Evolutionary conservation across 2,888 invertebrate genomes (phyloP), one percentile per base, ranked within the genome.

Genomic region (Cerceris ruficornis): DNA sequence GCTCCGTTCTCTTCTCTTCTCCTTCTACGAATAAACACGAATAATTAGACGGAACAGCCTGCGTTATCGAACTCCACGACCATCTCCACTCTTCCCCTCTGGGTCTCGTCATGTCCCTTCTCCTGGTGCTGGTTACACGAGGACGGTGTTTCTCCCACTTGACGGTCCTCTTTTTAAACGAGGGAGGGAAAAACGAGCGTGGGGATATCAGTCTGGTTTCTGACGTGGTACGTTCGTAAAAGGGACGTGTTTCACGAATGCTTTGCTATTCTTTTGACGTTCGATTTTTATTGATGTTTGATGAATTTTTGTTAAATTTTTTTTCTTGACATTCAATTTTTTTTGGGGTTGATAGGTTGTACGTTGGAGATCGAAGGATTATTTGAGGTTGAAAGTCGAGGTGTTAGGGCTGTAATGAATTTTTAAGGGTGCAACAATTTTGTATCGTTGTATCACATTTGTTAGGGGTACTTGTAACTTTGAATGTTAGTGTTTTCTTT

Each of bases 1-100:
- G 71, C 73, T 79, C 78, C 65, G 82, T 80, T 75, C 75, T 72
- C 77, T 82, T 59, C 82, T 84, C 85, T 82, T 84, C 87, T 86
- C 82, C 87, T 84, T 85, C 88, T 88, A 82, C 89, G 89, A 87
- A 83, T 88, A 90, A 90, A 90, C 84, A 88, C 86, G 88, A 90
- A 88, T 89, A 89, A 91, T 91, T 90, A 90, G 87, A 86, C 82
- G 77, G 72, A 77, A 54, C 84, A 72, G 72, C 73, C 82, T 81
- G 77, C 82, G 87, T 87, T 89, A 89, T 89, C 88, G 86, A 80
- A 67, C 57, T 69, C 70, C 69, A 55, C 61, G n/a, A 55, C 66
- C 69, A 68, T 66, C 59, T 58, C 60, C 73, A 28, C 57, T n/a
- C 42, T 41, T 65, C 17, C 67, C 57, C 17, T 55, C 42, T 15